Evolutionary conservation across 2,888 invertebrate species (phyloP), one percentile per base, ranked within the genome.

Genomic region (Crocallis elinguaria): DNA sequence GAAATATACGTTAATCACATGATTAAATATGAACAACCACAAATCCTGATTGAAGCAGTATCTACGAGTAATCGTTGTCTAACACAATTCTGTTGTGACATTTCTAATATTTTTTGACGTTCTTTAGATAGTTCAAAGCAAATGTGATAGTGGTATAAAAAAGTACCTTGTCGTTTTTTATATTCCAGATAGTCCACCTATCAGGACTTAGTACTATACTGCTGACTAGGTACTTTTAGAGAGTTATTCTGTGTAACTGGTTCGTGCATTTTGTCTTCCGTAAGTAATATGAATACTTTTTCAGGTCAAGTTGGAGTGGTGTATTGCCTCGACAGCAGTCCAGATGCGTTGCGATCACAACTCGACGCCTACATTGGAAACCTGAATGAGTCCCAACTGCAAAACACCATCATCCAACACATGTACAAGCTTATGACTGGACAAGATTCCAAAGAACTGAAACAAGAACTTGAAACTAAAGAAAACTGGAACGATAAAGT

Each of bases 271-370:
- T 3, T 27, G 3, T 4, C 2, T 27, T 1, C n/a, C 5, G 1
- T 29, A n/a, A 16, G 14, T 33, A 23, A 37, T 13, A 13, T 8
- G 2, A 11, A 19, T 19, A 5, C 3, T 2, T 33, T 37, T 30
- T 13, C 66, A 80, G 80, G 79, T 64, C 64, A 67, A 27, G 58
- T 70, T 3, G 79, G 79, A 4, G 51, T 67, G 3, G 69, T 80
- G 0, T 77, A 73, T 44, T 79, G 78, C 41, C 57, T 80, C 38
- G 79, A 79, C 54, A 77, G 77, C 54, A 78, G 78, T 51, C 79
- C 80, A 5, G 77, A 76, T 37, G 71, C 69, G 1, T 38, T 78
- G 2, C 64, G 68, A 12, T 60, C 54, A 0, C 77, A 77, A 23
- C 60, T 80, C 7, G 64, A 72, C n/a, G 70, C 73, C 4, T 69